Conservation (phyloP, 2,888 invertebrate genomes). For the Drosophila kokeensis region DNA sequence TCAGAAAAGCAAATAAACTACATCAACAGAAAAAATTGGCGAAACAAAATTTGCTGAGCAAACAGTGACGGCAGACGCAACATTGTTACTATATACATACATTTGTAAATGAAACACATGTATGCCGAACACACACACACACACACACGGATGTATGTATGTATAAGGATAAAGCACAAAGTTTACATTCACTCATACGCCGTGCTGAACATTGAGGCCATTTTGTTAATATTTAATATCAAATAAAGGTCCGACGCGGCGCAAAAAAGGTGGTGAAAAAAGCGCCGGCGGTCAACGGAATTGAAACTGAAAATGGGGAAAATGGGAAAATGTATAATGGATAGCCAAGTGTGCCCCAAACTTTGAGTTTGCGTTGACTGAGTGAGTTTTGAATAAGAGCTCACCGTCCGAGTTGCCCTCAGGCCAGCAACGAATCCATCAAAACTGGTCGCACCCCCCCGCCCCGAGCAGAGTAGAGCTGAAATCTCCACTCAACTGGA, state of each 20-base stretch:
- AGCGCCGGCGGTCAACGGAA: conserved; percentile 45
- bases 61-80: conserved; percentile 57
- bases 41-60: conserved; percentile 69
- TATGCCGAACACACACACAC: conserved; percentile 19
- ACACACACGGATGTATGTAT: conserved; percentile 29
- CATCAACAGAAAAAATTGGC: conserved; percentile 55
- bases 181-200: conserved; percentile 69
- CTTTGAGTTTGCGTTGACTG: conserved; percentile 24
- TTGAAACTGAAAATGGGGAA: conserved; percentile 52
- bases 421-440: conserved; percentile 64
- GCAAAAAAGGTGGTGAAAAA: conserved; percentile 51
- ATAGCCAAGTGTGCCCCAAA: conserved; percentile 40
- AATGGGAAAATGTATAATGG: conserved; percentile 33
- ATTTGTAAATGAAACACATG: conserved; percentile 78
- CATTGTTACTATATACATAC: conserved; percentile 72
- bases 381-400: conserved; percentile 73
- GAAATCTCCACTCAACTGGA: conserved; percentile 11
- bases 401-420: conserved; percentile 10
- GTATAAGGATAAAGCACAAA: conserved; percentile 77
- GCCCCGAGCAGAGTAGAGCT: not conserved
- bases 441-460: conserved; percentile 63
- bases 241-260: conserved; percentile 69
- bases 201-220: conserved; percentile 79
- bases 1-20: conserved; percentile 73
- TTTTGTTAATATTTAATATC: conserved; percentile 83